Evolutionary conservation across 64 coral and sea anemone species (phyloP), one percentile per base, ranked within the genome.

Genomic region (Porites lutea): DNA sequence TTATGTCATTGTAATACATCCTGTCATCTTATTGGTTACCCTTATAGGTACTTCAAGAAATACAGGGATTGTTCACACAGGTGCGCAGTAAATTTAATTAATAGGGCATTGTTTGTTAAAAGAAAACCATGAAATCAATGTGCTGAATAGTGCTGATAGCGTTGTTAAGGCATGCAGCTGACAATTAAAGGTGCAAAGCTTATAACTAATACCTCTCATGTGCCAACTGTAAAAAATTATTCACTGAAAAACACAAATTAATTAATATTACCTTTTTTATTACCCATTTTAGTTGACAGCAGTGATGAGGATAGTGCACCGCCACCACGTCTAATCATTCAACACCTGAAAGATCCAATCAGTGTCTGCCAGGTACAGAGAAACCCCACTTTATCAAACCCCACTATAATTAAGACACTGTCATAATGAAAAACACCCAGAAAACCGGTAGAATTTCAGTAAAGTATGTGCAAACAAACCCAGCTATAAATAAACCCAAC

Each of bases 221-320:
- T 72, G 69, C 69, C 5, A 72, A 72, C 69, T 20, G 69, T n/a
- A 72, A 72, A 72, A 72, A 72, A 72, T 72, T n/a, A 72, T 71
- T 71, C 68, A 71, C 44, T 71, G 19, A 27, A 5, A 71, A 71
- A 71, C 68, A 71, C 68, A 23, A 71, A n/a, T n/a, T n/a, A n/a
- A n/a, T n/a, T n/a, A n/a, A n/a, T n/a, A n/a, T n/a, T n/a, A n/a
- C n/a, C n/a, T n/a, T n/a, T n/a, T n/a, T n/a, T n/a, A n/a, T n/a
- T n/a, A n/a, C n/a, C n/a, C 65, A 67, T 67, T 67, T 67, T 18
- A 67, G 65, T 67, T 67, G 65, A 67, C 65, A 67, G 65, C 59
- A 61, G 59, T 61, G 59, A 61, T 61, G 59, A 61, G 59, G 59
- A 61, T 61, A 61, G 59, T 61, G 59, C 59, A 61, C 15, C 15